Conservation (phyloP, 2,113 vertebrate species). For the Leucopsar rothschildi region DNA sequence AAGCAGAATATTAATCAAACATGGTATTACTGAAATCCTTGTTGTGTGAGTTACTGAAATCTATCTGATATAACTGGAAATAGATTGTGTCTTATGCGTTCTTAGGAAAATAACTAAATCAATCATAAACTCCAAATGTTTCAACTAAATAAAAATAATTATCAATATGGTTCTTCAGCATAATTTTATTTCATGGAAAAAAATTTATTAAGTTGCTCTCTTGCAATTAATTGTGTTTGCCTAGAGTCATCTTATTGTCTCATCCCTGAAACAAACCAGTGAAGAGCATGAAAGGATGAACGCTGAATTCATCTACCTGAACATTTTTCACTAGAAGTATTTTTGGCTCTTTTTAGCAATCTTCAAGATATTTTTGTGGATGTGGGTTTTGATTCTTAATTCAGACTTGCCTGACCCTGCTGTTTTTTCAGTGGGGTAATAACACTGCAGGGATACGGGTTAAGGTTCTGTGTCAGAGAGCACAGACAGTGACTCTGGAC, state of each 20-base stretch:
- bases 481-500: not conserved
- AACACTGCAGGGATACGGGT: not conserved
- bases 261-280: not conserved
- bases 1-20: not conserved
- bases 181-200: not conserved
- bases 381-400: not conserved
- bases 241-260: not conserved
- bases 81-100: not conserved
- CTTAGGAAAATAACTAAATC: not conserved
- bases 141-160: not conserved
- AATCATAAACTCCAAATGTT: not conserved
- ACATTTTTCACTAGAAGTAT: not conserved
- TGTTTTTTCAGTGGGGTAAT: not conserved
- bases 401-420: not conserved
- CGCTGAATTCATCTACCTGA: not conserved
- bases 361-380: not conserved
- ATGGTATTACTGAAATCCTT: not conserved
- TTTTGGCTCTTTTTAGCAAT: not conserved
- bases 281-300: not conserved
- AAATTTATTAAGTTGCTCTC: not conserved
- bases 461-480: not conserved
- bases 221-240: not conserved
- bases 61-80: not conserved
- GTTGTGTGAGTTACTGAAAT: not conserved
- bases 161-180: not conserved